Base-by-base conservation (phyloP, 2,888 invertebrate genomes). In the Heterodera filipjevi region DNA sequence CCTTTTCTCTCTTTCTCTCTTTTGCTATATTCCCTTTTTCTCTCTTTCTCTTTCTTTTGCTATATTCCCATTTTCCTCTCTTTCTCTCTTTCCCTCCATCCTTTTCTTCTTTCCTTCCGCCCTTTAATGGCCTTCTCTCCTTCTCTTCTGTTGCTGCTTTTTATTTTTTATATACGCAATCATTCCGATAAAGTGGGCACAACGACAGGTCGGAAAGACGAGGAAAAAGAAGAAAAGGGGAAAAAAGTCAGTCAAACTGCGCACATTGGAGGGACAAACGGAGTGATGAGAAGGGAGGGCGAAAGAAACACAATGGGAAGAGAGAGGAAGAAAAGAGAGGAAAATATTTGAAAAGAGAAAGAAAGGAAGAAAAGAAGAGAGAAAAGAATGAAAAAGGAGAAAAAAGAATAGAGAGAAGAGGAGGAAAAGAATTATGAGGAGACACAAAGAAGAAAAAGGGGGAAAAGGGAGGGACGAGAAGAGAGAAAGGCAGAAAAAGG, bases 131-230 rank as follows among this genome's bases (percentile, higher is more conserved):
- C n/a, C n/a, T 59, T n/a, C 59, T 22, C n/a, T 59, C 27, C 5
- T 59, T 27, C 59, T 22, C n/a, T 27, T 8, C 27, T 59, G 27
- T 59, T 39, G 8, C 39, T 39, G 12, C 39, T 39, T 39, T 39
- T 39, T 59, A 8, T 59, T 59, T 59, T 59, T 19, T 27, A 59
- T 59, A 59, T 27, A 59, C 27, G n/a, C 59, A 27, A 8, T 59
- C n/a, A n/a, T 59, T n/a, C 59, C 53, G 8, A n/a, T 59, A 27
- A 59, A 59, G 59, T 59, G 59, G 59, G 59, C n/a, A 59, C 59
- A 59, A 59, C 59, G n/a, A 59, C 5, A 27, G 59, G 59, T 16
- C 49, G 16, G 59, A 59, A n/a, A 59, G 59, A 59, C 59, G 59
- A 22, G 19, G 5, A 22, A 49, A 22, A 49, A 22, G 49, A 22